Percentiles rank a stretch among this genome's conserved stretches.
Conservation (phyloP, 92 coral and sea anemone genomes). For the Chrysogorgia sp. region DNA sequence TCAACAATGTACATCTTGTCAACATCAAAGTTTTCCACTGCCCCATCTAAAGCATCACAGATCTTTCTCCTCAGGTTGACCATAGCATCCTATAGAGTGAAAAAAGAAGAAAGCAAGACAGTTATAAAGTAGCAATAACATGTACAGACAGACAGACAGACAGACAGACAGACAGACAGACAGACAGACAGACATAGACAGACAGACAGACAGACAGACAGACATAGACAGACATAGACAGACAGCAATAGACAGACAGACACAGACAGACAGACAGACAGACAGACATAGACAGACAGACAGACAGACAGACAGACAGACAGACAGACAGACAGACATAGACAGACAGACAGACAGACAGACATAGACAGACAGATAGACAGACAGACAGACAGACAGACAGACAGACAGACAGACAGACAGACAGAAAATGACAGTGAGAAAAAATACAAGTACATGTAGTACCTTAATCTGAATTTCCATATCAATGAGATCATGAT, state of each 20-base stretch:
- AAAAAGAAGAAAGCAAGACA: neutral
- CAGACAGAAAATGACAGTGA: neutral
- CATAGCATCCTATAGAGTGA: slow-evolving; percentile 68
- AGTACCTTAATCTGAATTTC: slow-evolving; percentile 78
- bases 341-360: too few species aligned
- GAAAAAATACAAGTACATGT: neutral
- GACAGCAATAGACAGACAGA: too few species aligned
- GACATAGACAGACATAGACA: too few species aligned
- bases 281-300: too few species aligned
- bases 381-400: too few species aligned
- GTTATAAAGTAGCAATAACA: neutral
- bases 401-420: neutral
- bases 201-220: too few species aligned
- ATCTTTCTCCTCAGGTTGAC: slow-evolving; percentile 72
- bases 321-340: too few species aligned
- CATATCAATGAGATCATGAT: slow-evolving; percentile 87
- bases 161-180: too few species aligned
- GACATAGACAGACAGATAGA: too few species aligned
- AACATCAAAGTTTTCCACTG: slow-evolving; percentile 84
- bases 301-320: too few species aligned
- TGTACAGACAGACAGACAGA: neutral
- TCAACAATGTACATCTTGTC: slow-evolving; percentile 84
- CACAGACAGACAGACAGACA: too few species aligned
- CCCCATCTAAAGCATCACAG: slow-evolving; percentile 78
- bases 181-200: too few species aligned